These are phyloP conservation scores for Periophthalmus modestus DNA, from an alignment of 2,113 vertebrate species.

Conservation along the genomic window DNA sequence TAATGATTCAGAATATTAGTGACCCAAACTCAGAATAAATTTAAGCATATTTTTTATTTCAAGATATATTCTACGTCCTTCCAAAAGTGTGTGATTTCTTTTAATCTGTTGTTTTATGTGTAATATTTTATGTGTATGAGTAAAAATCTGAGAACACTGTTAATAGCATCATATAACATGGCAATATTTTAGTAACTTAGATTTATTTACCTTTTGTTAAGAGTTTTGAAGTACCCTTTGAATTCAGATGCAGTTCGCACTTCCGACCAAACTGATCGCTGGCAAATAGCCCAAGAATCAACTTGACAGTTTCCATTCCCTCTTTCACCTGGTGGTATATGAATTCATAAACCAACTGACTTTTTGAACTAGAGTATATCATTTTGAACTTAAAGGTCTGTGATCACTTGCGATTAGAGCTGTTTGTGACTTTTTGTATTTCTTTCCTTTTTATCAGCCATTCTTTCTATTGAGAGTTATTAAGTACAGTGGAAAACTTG, in stretches of 20 bases:
- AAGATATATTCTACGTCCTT: no score
- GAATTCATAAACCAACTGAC: not conserved
- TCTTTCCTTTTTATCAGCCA: not conserved
- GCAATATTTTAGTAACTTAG: not conserved
- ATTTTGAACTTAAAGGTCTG: not conserved
- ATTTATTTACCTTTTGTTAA: not conserved
- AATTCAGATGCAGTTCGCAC: not conserved
- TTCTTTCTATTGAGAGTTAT: slow-evolving; percentile 36
- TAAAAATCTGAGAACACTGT: not conserved
- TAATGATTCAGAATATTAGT: no score
- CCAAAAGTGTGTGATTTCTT: no score
- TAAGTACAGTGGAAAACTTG: slow-evolving; percentile 65
- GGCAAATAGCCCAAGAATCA: not conserved
- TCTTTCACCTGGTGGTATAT: not conserved
- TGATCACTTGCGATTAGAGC: slow-evolving; percentile 9
- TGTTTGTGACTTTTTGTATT: slow-evolving; percentile 1
- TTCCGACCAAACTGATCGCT: not conserved
- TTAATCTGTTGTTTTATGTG: no score
- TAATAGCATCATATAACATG: not conserved
- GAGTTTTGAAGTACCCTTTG: not conserved
- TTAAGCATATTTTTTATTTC: no score
- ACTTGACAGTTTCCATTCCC: not conserved
- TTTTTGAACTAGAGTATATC: not conserved
- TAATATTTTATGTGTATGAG: not conserved
- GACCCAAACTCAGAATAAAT: no score